phyloP scores from a whole-genome alignment of 2,888 invertebrate genomes.

The Melipona bicolor region DNA sequence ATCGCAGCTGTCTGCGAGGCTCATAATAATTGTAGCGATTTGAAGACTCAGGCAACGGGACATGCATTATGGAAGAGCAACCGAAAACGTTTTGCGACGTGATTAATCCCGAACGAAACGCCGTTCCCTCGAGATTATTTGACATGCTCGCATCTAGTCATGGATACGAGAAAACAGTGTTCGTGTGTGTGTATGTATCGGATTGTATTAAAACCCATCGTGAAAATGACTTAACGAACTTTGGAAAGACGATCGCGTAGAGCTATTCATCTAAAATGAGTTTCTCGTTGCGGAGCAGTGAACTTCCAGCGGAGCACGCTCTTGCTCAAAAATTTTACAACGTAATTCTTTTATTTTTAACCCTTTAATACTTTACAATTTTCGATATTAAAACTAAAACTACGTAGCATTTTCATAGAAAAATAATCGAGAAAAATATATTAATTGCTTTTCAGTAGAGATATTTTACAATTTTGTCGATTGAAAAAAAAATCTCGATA shows the following conservation, averaged over 20 bases:
- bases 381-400: too few species aligned
- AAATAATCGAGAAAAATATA: too few species aligned
- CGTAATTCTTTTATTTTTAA: too few species aligned
- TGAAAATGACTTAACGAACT: constrained; percentile 42
- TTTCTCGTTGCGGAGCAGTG: background rate
- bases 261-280: constrained; percentile 37
- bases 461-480: too few species aligned
- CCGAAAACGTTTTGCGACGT: constrained; percentile 10
- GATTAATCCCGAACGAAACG: constrained; percentile 29
- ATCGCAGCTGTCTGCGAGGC: background rate
- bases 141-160: constrained; percentile 3
- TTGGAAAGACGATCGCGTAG: constrained; percentile 29
- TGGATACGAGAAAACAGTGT: background rate
- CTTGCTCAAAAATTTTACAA: too few species aligned
- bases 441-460: too few species aligned
- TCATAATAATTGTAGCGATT: background rate
- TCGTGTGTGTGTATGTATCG: background rate
- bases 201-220: constrained; percentile 33
- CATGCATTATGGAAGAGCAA: background rate
- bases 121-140: constrained; percentile 10
- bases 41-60: background rate
- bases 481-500: too few species aligned
- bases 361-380: too few species aligned
- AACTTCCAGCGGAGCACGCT: background rate
- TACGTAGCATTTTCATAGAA: too few species aligned